Conservation (phyloP, 2,113 vertebrate species). For the Esox niger region DNA sequence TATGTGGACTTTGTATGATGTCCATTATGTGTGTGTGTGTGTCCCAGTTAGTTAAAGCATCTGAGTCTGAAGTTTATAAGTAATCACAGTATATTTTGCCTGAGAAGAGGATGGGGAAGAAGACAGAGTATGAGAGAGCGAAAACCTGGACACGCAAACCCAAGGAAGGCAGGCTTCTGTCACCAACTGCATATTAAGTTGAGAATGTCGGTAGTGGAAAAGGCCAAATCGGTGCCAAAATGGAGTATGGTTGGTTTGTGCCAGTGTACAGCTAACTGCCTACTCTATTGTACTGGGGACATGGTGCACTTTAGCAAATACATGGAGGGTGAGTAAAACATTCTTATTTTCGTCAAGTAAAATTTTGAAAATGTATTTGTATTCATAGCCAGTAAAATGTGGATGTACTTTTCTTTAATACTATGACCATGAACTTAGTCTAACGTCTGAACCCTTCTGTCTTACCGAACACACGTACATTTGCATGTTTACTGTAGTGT, state of each 20-base stretch:
- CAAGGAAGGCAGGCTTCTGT: slow-evolving; percentile 1
- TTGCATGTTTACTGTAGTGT: too few species aligned
- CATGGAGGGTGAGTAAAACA: slow-evolving; percentile 57
- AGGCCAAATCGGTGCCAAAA: slow-evolving; percentile 30
- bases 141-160: not conserved
- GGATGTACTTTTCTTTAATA: not conserved
- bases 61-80: not conserved
- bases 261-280: slow-evolving; percentile 7
- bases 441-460: too few species aligned
- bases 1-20: not conserved
- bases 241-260: slow-evolving; percentile 18
- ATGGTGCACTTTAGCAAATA: slow-evolving; percentile 60
- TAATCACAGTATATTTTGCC: not conserved
- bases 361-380: too few species aligned
- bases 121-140: not conserved
- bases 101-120: not conserved
- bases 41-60: not conserved
- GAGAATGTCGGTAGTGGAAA: slow-evolving; percentile 51
- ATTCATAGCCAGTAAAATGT: not conserved
- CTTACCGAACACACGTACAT: too few species aligned
- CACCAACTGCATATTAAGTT: not conserved
- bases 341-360: not conserved
- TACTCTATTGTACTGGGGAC: slow-evolving; percentile 64
- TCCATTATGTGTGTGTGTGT: not conserved
- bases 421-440: too few species aligned